Conservation (phyloP, 2,113 vertebrate species). For the Pituophis catenifer region DNA sequence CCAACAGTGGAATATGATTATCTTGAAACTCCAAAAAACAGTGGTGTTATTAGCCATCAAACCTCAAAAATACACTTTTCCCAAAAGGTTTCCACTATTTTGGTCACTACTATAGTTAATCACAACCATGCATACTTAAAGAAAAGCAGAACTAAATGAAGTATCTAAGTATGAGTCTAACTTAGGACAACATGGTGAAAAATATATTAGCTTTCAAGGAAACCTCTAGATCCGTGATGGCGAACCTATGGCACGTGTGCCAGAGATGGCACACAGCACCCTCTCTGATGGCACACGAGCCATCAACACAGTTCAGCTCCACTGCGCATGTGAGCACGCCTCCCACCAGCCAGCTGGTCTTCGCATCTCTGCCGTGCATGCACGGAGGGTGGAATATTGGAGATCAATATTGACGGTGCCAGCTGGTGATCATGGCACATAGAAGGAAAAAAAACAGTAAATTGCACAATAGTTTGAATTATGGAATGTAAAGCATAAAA, state of each 20-base stretch:
- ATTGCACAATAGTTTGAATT: not conserved
- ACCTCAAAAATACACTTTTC: too few relatives aligned
- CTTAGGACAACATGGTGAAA: not conserved
- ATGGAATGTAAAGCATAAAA: not conserved
- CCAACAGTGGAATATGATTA: too few relatives aligned
- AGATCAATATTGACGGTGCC: not conserved
- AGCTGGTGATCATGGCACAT: not conserved
- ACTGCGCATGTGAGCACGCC: too few relatives aligned
- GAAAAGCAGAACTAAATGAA: not conserved
- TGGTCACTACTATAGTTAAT: not conserved
- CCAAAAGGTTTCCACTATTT: too few relatives aligned
- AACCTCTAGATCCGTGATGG: not conserved
- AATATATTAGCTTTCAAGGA: not conserved
- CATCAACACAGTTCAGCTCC: too few relatives aligned
- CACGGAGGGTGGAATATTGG: not conserved
- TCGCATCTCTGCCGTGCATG: too few relatives aligned
- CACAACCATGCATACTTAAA: not conserved
- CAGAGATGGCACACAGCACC: too few relatives aligned
- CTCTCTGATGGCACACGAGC: too few relatives aligned
- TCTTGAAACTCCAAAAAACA: too few relatives aligned
- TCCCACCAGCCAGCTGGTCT: too few relatives aligned
- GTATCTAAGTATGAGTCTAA: not conserved
- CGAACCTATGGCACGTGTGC: too few relatives aligned
- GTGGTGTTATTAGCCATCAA: too few relatives aligned
- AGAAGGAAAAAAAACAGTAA: not conserved